phyloP scores from a whole-genome alignment of 2,113 vertebrate genomes.

The Amphilophus citrinellus region DNA sequence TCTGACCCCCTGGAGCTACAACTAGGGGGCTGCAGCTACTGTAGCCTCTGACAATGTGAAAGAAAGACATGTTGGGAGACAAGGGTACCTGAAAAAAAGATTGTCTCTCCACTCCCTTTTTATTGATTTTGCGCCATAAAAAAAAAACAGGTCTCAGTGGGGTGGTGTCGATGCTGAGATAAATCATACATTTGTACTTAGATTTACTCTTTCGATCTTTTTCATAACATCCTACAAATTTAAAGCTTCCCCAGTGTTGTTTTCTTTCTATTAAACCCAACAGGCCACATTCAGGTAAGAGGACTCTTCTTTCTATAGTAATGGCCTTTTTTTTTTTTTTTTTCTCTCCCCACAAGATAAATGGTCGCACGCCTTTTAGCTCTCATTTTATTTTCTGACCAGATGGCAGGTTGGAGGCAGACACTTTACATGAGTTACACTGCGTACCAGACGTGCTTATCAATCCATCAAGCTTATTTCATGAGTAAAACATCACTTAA shows the following conservation, averaged over 20 bases:
- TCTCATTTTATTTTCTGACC: slow-evolving; percentile 41
- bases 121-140: slow-evolving; percentile 20
- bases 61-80: not conserved
- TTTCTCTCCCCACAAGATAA: slow-evolving; percentile 29
- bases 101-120: slow-evolving; percentile 19
- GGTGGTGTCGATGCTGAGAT: not conserved
- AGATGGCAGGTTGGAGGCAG: slow-evolving; percentile 65
- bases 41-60: slow-evolving; percentile 34
- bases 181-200: not conserved
- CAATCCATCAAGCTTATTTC: slow-evolving; percentile 64
- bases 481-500: slow-evolving; percentile 58
- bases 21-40: slow-evolving; percentile 41
- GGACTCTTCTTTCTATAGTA: slow-evolving; percentile 17
- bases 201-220: slow-evolving; percentile 1
- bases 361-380: slow-evolving; percentile 18
- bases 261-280: not conserved
- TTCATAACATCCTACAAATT: slow-evolving; percentile 9
- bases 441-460: slow-evolving; percentile 20
- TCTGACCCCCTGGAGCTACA: slow-evolving; percentile 56
- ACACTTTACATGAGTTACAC: slow-evolving; percentile 44
- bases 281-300: not conserved
- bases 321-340: not conserved
- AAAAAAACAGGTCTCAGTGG: slow-evolving; percentile 1
- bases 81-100: slow-evolving; percentile 8
- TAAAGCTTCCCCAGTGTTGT: not conserved